Percentiles rank a stretch among this genome's conserved stretches.
Evolutionary conservation across 2,888 invertebrate genomes (phyloP).

Genomic region (Epinotia demarniana): DNA sequence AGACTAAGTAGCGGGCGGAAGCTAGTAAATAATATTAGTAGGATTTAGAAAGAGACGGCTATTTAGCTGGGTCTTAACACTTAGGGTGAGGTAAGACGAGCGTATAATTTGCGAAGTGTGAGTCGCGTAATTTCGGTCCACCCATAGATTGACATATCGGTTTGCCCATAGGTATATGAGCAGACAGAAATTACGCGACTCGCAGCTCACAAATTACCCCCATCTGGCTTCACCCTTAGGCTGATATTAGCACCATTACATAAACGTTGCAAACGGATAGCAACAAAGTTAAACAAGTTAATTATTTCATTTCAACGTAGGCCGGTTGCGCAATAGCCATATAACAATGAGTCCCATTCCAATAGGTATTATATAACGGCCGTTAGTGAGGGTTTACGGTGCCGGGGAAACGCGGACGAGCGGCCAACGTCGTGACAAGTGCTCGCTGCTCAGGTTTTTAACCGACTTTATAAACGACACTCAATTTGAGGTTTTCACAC

Average conservation of each 20-base stretch:
- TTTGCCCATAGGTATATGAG: too few relatives aligned
- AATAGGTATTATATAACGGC: conserved; percentile 41
- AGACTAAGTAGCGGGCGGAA: too few relatives aligned
- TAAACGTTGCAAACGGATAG: neutral
- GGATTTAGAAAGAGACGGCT: neutral
- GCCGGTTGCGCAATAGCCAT: conserved; percentile 31
- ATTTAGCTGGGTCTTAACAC: too few relatives aligned
- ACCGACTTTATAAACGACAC: neutral
- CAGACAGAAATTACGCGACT: too few relatives aligned
- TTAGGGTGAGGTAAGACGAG: too few relatives aligned
- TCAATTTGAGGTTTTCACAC: neutral
- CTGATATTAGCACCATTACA: neutral
- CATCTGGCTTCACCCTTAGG: too few relatives aligned
- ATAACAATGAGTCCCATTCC: conserved; percentile 42
- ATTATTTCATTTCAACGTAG: conserved; percentile 32
- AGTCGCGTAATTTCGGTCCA: too few relatives aligned
- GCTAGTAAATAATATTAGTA: too few relatives aligned
- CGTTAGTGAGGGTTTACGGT: conserved; percentile 38
- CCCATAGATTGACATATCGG: too few relatives aligned
- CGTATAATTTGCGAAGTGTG: too few relatives aligned
- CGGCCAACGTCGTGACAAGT: conserved; percentile 50
- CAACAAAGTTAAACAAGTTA: conserved; percentile 20
- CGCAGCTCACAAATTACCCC: too few relatives aligned
- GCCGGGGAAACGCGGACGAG: conserved; percentile 26
- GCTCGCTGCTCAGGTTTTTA: conserved; percentile 11